Conservation (phyloP, 2,113 vertebrate genomes). For the Pogona vitticeps region DNA sequence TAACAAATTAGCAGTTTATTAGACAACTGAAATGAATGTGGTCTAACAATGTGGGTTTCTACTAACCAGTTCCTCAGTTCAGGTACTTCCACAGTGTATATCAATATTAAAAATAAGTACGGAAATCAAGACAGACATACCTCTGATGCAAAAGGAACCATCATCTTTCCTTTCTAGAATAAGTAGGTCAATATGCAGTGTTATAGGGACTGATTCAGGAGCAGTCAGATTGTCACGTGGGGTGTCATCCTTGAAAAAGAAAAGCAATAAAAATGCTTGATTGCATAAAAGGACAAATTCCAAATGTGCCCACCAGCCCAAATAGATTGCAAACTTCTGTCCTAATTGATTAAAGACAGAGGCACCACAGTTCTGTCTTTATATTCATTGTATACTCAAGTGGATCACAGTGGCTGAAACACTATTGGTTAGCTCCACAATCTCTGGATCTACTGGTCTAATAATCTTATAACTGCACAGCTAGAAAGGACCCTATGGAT, state of each 20-base stretch:
- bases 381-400: no score
- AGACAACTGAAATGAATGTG: background rate
- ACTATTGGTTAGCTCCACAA: no score
- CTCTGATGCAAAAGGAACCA: conserved; percentile 92
- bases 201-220: conserved; percentile 79
- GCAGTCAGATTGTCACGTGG: conserved; percentile 78
- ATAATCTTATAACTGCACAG: no score
- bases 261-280: conserved; percentile 22
- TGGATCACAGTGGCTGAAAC: no score
- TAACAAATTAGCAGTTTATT: background rate
- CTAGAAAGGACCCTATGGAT: no score
- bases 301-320: no score
- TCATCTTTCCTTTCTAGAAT: conserved; percentile 89
- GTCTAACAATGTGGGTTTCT: no score
- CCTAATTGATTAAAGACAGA: no score
- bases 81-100: background rate
- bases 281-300: background rate
- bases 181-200: conserved; percentile 87
- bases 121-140: conserved; percentile 68
- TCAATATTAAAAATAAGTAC: background rate
- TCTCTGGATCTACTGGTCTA: no score
- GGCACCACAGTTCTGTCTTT: no score
- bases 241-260: conserved; percentile 85
- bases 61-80: background rate
- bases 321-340: no score